Percentiles rank a stretch among this genome's conserved stretches.
Conservation (phyloP, 2,888 invertebrate genomes). For the Mythimna vitellina region DNA sequence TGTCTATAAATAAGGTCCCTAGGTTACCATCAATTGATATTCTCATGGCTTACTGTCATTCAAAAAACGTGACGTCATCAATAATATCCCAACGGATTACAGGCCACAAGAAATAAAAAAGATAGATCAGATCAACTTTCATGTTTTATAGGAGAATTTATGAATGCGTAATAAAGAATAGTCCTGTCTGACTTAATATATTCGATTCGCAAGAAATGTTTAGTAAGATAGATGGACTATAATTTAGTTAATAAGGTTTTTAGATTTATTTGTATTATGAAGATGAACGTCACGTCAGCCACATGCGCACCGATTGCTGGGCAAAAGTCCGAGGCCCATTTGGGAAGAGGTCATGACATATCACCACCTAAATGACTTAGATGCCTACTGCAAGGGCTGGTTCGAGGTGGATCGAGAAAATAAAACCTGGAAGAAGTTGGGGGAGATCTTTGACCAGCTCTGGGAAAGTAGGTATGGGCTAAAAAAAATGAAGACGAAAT, state of each 20-base stretch:
- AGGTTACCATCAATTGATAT: constrained; percentile 16
- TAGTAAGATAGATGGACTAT: constrained; percentile 30
- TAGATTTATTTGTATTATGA: not conserved
- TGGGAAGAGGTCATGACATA: no score
- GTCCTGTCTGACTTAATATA: constrained; percentile 12
- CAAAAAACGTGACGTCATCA: constrained; percentile 27
- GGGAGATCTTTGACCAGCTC: no score
- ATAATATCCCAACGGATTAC: constrained; percentile 33
- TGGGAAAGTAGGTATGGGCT: no score
- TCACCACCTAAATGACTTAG: no score
- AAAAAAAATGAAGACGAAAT: no score
- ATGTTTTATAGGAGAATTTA: constrained; percentile 27
- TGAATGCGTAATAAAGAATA: constrained; percentile 31
- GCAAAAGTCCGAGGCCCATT: no score
- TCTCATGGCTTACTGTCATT: constrained; percentile 20
- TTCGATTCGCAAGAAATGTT: constrained; percentile 16
- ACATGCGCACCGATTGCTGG: no score
- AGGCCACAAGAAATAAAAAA: constrained; percentile 14
- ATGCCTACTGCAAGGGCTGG: no score
- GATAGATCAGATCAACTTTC: constrained; percentile 22
- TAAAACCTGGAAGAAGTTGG: no score
- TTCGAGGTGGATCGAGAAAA: no score
- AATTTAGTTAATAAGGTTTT: constrained; percentile 14
- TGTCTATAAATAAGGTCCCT: not conserved
- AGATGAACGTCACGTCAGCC: no score